Conservation (phyloP, 1,140 invertebrate genomes). For the Arion vulgaris region DNA sequence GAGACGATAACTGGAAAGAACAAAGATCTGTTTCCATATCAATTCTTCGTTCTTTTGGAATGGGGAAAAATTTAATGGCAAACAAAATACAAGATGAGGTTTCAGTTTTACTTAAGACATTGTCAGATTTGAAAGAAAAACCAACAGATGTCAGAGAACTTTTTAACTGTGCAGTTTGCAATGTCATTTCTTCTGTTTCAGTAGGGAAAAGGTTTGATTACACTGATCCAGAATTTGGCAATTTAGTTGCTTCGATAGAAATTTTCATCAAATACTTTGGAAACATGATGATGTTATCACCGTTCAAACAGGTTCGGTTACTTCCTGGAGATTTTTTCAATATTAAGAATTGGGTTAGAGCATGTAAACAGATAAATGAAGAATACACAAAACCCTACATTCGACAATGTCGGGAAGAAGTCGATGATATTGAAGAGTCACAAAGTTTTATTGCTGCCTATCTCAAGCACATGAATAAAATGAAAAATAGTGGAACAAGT, state of each 20-base stretch:
- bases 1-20: conserved; percentile 1
- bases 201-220: neutral
- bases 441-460: neutral
- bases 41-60: neutral
- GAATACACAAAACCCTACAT: neutral
- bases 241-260: neutral
- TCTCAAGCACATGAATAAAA: neutral
- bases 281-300: neutral
- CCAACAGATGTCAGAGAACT: neutral
- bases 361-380: neutral
- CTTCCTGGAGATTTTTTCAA: neutral
- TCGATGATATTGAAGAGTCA: neutral
- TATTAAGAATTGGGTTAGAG: neutral
- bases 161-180: neutral
- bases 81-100: neutral
- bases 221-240: neutral
- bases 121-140: neutral
- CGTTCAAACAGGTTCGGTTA: neutral
- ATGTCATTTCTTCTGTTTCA: neutral
- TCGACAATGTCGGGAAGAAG: neutral
- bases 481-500: neutral
- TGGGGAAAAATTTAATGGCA: conserved; percentile 4
- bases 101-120: neutral
- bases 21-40: neutral
- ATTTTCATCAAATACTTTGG: neutral